Evolutionary conservation across 2,113 vertebrate species (phyloP).

Genomic region (Onychorhynchus coronatus): DNA sequence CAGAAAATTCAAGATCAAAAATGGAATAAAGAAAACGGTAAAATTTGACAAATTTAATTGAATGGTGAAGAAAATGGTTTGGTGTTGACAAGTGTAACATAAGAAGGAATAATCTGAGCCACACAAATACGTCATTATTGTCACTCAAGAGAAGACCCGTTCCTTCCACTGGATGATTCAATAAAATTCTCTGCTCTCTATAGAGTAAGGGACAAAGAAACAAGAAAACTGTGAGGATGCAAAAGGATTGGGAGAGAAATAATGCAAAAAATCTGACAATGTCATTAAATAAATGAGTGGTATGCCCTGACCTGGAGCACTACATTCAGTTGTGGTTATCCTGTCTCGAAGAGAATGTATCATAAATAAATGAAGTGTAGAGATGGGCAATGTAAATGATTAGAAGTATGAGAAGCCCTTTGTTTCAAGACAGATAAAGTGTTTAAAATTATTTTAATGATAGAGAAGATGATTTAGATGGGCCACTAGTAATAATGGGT

Average conservation of each 20-base stretch:
- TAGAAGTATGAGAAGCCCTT: neutral
- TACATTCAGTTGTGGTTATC: neutral
- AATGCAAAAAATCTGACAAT: slow-evolving; percentile 10
- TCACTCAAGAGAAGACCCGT: neutral
- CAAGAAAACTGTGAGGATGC: neutral
- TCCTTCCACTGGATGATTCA: neutral
- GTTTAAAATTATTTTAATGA: neutral
- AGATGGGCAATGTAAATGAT: neutral
- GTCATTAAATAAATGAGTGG: slow-evolving; percentile 30
- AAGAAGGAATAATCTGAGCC: neutral
- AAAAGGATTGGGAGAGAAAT: neutral
- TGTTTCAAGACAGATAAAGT: neutral
- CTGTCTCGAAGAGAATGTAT: neutral
- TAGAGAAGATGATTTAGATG: neutral
- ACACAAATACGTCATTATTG: neutral
- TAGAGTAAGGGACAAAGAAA: slow-evolving; percentile 1
- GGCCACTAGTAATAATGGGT: neutral
- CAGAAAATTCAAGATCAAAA: neutral
- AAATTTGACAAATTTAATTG: neutral
- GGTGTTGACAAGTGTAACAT: neutral
- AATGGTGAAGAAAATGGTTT: neutral
- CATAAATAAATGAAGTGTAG: neutral
- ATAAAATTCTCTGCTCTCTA: neutral
- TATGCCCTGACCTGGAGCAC: neutral
- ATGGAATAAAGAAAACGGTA: neutral